Evolutionary conservation across 2,888 invertebrate species (phyloP), one percentile per base, ranked within the genome.

Genomic region (Dryadula phaetusa): DNA sequence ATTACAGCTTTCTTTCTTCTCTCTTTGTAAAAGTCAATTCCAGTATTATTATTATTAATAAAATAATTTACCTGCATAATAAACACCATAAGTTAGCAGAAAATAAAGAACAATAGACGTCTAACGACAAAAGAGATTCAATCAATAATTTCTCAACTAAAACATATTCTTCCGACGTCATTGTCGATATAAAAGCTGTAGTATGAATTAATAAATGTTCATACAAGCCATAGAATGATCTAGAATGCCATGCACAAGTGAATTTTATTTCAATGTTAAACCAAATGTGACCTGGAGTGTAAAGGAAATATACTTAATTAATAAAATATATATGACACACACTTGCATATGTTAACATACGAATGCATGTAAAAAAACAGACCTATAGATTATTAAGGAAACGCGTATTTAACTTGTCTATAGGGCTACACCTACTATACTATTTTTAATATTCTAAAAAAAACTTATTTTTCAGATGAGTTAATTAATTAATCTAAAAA

Each of bases 11-110:
- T n/a, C n/a, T n/a, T n/a, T n/a, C 32, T 32, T 32, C 32, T 8
- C 32, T 6, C 32, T 7, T 32, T 32, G 5, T n/a, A 16, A 14
- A n/a, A 20, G 32, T n/a, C n/a, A n/a, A n/a, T n/a, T n/a, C n/a
- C n/a, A n/a, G n/a, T n/a, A n/a, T n/a, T n/a, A 28, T n/a, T 32
- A 46, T 32, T 16, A 47, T 18, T 42, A 44, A 16, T 67, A 40
- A 71, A 56, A 54, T 73, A 60, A 56, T 74, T 72, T 74, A 91
- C 92, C 85, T 85, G 5, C 86, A 79, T 61, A 91, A 70, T 0
- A 85, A 63, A n/a, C 77, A 65, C 90, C 90, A 92, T 16, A 92
- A 68, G 71, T 87, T 83, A 0, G 81, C 76, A 3, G 87, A 82
- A 71, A 92, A 91, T 68, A 89, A 54, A 0, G 87, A 89, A n/a